Percentiles rank a stretch among this genome's conserved stretches.
Evolutionary conservation across 92 coral and sea anemone species (phyloP).

Genomic region (Zoanthus sociatus): DNA sequence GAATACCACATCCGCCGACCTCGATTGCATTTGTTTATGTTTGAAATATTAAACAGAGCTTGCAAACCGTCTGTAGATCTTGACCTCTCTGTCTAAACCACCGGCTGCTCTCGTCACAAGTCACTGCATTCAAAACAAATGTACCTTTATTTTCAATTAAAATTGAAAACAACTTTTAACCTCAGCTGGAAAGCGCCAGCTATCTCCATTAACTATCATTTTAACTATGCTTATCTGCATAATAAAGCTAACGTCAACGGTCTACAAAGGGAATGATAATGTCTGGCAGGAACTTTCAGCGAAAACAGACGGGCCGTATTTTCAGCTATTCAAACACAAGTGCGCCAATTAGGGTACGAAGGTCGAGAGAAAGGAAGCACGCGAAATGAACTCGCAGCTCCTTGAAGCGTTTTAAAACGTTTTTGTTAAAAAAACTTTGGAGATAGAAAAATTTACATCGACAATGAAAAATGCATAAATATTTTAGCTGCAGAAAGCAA

Average conservation of each 20-base stretch:
- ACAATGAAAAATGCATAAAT: neutral
- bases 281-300: slow-evolving; percentile 19
- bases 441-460: neutral
- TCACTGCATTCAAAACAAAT: neutral
- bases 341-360: slow-evolving; percentile 21
- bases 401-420: neutral
- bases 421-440: neutral
- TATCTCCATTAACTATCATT: slow-evolving; percentile 33
- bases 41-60: slow-evolving; percentile 37
- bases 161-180: slow-evolving; percentile 13
- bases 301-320: slow-evolving; percentile 46
- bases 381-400: slow-evolving; percentile 30
- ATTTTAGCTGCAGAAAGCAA: neutral
- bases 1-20: slow-evolving; percentile 1
- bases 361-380: slow-evolving; percentile 37
- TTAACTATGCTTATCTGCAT: slow-evolving; percentile 35
- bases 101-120: neutral
- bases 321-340: slow-evolving; percentile 29
- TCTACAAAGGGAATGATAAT: slow-evolving; percentile 23
- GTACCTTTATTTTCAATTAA: slow-evolving; percentile 28
- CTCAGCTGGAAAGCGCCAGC: slow-evolving; percentile 43
- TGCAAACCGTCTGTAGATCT: slow-evolving; percentile 30
- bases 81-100: slow-evolving; percentile 41
- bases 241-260: slow-evolving; percentile 32
- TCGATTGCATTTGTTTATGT: slow-evolving; percentile 19